A percentile compares a stretch with the other conserved stretches of the same genome.
Evolutionary conservation across 2,797 vertebrate species (phyloP).

Genomic region (Alauda arvensis): DNA sequence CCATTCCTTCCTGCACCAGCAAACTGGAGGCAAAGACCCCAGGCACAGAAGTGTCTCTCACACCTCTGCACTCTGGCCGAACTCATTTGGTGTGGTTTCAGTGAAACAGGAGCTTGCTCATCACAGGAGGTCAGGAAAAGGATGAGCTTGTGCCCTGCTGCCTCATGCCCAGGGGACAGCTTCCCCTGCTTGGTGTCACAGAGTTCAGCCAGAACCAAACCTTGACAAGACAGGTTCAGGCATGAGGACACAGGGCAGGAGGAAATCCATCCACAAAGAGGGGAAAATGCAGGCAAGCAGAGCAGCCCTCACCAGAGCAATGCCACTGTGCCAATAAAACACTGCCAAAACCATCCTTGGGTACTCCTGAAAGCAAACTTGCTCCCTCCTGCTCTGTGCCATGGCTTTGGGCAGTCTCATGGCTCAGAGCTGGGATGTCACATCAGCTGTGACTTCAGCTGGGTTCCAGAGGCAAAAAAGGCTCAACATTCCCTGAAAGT

Average conservation of each 20-base stretch:
- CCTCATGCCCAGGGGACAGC: not conserved
- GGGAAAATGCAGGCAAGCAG: not conserved
- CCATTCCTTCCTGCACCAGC: not conserved
- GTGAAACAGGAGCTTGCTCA: not conserved
- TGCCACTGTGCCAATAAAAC: rapidly evolving
- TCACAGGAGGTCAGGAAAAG: not conserved
- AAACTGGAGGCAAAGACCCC: not conserved
- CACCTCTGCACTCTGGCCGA: rapidly evolving
- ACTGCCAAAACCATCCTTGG: not conserved
- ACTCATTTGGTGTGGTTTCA: not conserved
- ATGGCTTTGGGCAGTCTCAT: not conserved
- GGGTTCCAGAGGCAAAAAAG: not conserved
- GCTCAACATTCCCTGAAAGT: not conserved
- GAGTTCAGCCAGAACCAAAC: not conserved
- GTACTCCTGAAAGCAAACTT: not conserved
- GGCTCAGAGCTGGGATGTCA: not conserved
- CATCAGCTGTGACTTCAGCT: not conserved
- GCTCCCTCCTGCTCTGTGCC: not conserved
- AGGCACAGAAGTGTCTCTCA: not conserved
- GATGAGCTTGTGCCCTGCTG: not conserved
- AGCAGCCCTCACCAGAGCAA: not conserved
- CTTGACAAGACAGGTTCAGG: not conserved
- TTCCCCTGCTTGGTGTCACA: not conserved
- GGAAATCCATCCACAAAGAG: not conserved
- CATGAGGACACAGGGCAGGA: not conserved